Evolutionary conservation across 2,888 invertebrate species (phyloP), one percentile per base, ranked within the genome.

Genomic region (Therioaphis trifolii): DNA sequence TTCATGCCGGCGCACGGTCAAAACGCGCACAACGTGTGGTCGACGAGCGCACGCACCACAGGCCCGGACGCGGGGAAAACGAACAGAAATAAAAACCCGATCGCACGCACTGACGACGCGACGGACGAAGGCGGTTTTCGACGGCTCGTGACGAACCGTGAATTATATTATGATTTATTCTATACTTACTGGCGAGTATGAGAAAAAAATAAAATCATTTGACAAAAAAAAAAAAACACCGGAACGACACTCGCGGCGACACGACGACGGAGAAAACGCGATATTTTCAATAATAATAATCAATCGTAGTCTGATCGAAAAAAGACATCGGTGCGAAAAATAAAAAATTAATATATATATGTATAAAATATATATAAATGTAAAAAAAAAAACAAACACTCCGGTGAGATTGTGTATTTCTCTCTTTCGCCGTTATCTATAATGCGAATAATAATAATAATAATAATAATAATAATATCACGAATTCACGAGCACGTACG

Each of bases 1-100:
- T 82, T 82, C 82, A 82, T 82, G 82, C 82, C 82, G 82, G 9
- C 49, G 66, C 52, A 40, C 78, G 68, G 14, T 55, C 14, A 49
- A 71, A 27, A 69, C 55, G 9, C 79, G 79, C 55, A 46, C 76
- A 58, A 15, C 40, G 78, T 15, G 29, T 29, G 49, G n/a, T 4
- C 11, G 27, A 46, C 24, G 4, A 46, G 52, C n/a, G 40, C 68
- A 24, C 35, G 35, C 69, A 21, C 11, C 21, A n/a, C 35, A 35
- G 35, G 7, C 35, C 35, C 35, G 35, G 35, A 35, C 35, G 35
- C n/a, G 14, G 18, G 15, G 29, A 12, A 18, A 24, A 35, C 35
- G 35, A 35, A 35, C 35, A 71, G 15, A 46, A 24, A 43, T 3
- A 27, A 18, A 71, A 27, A 24, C 12, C 12, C 43, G 27, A n/a